Conservation (phyloP, 1,140 invertebrate species). For the Papilio polyxenes region DNA sequence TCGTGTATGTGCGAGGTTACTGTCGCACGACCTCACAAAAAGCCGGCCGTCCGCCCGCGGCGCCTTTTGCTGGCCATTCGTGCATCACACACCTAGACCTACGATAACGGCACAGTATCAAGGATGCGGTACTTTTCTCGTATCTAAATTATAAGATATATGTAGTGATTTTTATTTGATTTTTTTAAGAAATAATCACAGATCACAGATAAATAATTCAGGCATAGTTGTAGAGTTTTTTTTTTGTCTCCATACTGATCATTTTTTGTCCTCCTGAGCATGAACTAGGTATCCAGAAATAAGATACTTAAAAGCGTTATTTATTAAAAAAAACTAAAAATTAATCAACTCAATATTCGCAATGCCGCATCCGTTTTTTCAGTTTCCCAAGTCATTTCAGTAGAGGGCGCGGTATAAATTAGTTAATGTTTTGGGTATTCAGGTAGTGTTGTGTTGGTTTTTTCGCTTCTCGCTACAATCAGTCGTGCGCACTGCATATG, state of each 20-base stretch:
- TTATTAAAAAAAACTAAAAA: too few relatives aligned
- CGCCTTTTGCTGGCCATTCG: conserved; percentile 66
- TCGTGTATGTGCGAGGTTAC: conserved; percentile 1
- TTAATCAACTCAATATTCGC: too few relatives aligned
- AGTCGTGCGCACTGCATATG: conserved; percentile 49
- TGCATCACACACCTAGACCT: conserved; percentile 47
- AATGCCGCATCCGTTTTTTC: conserved; percentile 49
- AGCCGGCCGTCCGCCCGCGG: conserved; percentile 59
- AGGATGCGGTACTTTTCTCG: conserved; percentile 44
- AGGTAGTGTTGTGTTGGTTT: conserved; percentile 58
- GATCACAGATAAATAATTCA: too few relatives aligned
- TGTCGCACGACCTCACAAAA: conserved; percentile 63
- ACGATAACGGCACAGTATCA: neutral
- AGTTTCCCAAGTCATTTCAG: neutral
- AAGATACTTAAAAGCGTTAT: too few relatives aligned
- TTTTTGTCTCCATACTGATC: too few relatives aligned
- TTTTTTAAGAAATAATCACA: too few relatives aligned
- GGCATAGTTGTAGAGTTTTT: too few relatives aligned
- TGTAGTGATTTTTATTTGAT: neutral
- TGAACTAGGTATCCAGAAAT: too few relatives aligned
- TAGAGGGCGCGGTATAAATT: conserved; percentile 62
- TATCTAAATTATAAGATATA: too few relatives aligned
- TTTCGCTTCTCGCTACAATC: conserved; percentile 53
- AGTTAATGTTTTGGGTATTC: conserved; percentile 62
- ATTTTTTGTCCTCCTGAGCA: too few relatives aligned